A percentile compares a stretch with the other conserved stretches of the same genome.
These are phyloP conservation scores for Cryptosula pallasiana DNA, from an alignment of 2,888 invertebrate species.

Conservation along the genomic window DNA sequence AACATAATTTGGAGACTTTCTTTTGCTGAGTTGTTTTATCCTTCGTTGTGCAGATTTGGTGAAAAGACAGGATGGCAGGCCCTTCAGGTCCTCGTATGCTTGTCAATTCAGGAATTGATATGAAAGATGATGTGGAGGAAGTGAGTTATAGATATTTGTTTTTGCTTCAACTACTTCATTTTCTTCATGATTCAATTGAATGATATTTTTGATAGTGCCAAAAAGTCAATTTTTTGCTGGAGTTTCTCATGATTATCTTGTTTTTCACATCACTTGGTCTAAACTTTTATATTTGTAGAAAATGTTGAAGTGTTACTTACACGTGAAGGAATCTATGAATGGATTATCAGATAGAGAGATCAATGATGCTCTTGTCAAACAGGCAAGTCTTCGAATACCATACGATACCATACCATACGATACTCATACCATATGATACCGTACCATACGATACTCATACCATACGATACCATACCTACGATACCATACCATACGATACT, in stretches of 20 bases:
- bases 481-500: no score
- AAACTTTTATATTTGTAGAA: slow-evolving; percentile 64
- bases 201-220: neutral
- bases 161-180: neutral
- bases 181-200: neutral
- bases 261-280: neutral
- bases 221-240: neutral
- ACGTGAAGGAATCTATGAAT: slow-evolving; percentile 70
- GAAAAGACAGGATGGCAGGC: no score
- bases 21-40: no score
- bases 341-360: slow-evolving; percentile 88
- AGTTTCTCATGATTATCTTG: neutral
- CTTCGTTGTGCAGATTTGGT: no score
- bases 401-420: no score
- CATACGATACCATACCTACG: no score
- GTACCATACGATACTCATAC: no score
- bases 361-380: slow-evolving; percentile 83
- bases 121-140: slow-evolving; percentile 14
- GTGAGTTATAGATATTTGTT: neutral
- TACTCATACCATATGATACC: no score
- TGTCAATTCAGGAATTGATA: neutral
- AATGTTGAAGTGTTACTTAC: slow-evolving; percentile 77
- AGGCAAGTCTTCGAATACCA: no score
- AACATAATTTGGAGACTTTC: no score
- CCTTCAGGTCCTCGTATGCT: slow-evolving; percentile 11